A percentile compares a stretch with the other conserved stretches of the same genome.
Conservation (phyloP, 2,113 vertebrate species). For the Anarrhichthys ocellatus region DNA sequence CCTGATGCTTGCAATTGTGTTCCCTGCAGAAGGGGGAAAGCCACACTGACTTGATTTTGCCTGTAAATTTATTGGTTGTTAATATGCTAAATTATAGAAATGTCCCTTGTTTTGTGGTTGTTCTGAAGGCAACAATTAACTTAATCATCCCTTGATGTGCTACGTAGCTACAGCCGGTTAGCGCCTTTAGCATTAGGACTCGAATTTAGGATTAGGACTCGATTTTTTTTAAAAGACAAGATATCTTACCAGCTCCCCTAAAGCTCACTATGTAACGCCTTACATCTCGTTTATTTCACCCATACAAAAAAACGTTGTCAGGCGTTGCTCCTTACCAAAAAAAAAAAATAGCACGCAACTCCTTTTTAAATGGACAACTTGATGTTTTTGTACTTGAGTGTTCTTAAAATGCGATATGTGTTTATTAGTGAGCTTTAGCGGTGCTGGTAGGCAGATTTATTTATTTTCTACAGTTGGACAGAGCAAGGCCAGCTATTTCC, state of each 20-base stretch:
- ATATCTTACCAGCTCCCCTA: not conserved
- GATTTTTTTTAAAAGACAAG: not conserved
- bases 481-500: not conserved
- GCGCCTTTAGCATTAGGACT: not conserved
- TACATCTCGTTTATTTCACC: slow-evolving; percentile 5
- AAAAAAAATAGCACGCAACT: not conserved
- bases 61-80: not conserved
- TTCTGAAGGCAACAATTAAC: not conserved
- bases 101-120: not conserved
- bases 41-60: not conserved
- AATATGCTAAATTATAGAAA: slow-evolving; percentile 5
- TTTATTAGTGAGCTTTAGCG: not conserved
- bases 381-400: not conserved
- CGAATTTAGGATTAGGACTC: not conserved
- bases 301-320: not conserved
- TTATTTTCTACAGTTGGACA: no score
- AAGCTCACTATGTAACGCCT: not conserved
- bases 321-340: not conserved
- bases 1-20: slow-evolving; percentile 15
- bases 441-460: no score
- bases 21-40: slow-evolving; percentile 4
- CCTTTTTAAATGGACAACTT: not conserved
- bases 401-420: not conserved
- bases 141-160: not conserved
- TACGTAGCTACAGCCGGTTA: not conserved